Conservation (phyloP, 2,113 vertebrate species). For the Piliocolobus tephrosceles region DNA sequence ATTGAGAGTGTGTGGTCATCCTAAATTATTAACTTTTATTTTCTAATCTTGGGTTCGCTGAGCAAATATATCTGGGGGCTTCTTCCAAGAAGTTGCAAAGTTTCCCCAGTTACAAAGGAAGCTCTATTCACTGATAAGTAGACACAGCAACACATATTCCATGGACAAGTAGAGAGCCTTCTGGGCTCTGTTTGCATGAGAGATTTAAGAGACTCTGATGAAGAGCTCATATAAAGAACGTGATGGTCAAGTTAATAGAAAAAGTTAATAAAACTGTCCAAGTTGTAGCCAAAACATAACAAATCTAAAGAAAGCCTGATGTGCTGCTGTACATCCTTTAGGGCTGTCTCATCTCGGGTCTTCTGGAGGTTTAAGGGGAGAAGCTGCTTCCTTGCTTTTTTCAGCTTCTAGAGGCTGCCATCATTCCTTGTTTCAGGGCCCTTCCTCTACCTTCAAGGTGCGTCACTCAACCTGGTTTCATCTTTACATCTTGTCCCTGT, state of each 20-base stretch:
- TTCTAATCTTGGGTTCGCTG: neutral
- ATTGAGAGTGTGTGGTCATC: neutral
- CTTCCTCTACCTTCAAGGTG: neutral
- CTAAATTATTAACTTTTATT: neutral
- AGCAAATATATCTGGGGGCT: neutral
- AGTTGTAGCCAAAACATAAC: neutral
- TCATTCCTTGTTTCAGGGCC: accelerated
- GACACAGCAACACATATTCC: neutral
- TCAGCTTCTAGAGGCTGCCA: neutral
- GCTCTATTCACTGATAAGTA: neutral
- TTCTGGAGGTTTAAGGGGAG: neutral
- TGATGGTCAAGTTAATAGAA: neutral
- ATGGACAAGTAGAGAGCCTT: neutral
- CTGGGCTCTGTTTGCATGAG: neutral
- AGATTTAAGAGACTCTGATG: neutral
- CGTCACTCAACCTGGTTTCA: neutral
- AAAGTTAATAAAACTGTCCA: neutral
- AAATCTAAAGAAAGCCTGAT: neutral
- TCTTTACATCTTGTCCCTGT: too few relatives aligned
- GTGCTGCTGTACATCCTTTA: neutral
- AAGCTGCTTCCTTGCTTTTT: neutral
- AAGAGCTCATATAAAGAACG: neutral
- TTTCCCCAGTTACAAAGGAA: neutral
- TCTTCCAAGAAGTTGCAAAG: neutral
- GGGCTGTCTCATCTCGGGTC: neutral